phyloP scores from a whole-genome alignment of 2,113 vertebrate genomes.

The Mesocricetus auratus region DNA sequence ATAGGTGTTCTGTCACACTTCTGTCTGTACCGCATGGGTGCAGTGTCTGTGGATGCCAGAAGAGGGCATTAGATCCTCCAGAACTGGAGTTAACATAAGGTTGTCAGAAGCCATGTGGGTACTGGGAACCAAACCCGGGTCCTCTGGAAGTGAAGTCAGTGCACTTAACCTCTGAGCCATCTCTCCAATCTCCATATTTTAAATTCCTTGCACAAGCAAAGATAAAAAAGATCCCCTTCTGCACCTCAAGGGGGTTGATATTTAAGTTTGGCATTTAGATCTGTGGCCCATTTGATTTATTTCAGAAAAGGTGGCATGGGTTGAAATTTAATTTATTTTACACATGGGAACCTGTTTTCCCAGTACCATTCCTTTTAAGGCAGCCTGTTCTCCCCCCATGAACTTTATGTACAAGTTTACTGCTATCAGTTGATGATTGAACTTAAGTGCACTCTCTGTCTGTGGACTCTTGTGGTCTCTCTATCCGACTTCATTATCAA shows the following conservation, averaged over 20 bases:
- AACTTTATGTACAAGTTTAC: background rate
- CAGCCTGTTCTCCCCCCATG: background rate
- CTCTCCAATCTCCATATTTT: background rate
- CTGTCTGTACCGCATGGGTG: background rate
- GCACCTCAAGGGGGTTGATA: background rate
- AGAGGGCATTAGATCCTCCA: background rate
- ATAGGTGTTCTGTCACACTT: background rate
- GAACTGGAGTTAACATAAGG: background rate
- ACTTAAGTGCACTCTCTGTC: background rate
- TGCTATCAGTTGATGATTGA: background rate
- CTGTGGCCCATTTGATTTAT: background rate
- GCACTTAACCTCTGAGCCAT: background rate
- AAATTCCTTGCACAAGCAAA: background rate
- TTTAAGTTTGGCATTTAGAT: background rate
- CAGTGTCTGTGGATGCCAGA: background rate
- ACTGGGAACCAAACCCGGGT: background rate
- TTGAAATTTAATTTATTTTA: constrained; percentile 8
- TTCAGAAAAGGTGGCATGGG: too few species aligned
- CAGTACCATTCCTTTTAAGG: background rate
- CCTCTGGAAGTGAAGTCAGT: background rate
- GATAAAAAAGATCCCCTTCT: background rate
- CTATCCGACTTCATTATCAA: background rate
- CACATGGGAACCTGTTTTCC: background rate
- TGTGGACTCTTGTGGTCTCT: background rate
- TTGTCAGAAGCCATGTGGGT: background rate